Evolutionary conservation across 2,888 invertebrate species (phyloP), one percentile per base, ranked within the genome.

Genomic region (Diplazon laetatorius): DNA sequence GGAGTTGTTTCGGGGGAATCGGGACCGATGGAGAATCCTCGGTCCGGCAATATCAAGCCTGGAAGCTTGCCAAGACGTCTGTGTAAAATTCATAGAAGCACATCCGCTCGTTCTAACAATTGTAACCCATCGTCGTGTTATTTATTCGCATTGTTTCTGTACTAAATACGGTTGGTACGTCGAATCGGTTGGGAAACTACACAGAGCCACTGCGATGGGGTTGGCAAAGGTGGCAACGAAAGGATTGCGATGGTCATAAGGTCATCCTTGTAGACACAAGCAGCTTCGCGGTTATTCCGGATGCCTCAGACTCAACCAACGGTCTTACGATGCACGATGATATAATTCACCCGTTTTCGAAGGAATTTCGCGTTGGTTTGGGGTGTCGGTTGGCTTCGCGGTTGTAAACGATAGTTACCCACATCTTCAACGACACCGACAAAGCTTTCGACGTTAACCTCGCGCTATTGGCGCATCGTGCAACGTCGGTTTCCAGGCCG

Each of bases 141-240:
- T 87, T 89, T 89, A 88, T 88, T 86, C 79, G 85, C 88, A 86
- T 87, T 87, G 89, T 88, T 89, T 88, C 82, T 81, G 83, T 81
- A 46, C 76, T 76, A 68, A 76, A 72, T 79, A 76, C 75, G 48
- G n/a, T 70, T 75, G 68, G 52, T 74, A 78, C 63, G 52, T 16
- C 72, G 74, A 50, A 66, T 70, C 78, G 78, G 78, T 78, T 78
- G 66, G 55, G 30, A 6, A 6, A 68, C 68, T 42, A 57, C 48
- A 68, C 75, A 71, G 75, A 70, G 71, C 52, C 48, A 18, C 57
- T 18, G 63, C 74, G 59, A 70, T 20, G 16, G 14, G 55, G 16
- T n/a, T 35, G 48, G 42, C 52, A 4, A 62, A 80, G 66, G 57
- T 50, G 55, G 71, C 72, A 44, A n/a, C 44, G 48, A 30, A 55